Evolutionary conservation across 2,888 invertebrate species (phyloP), one percentile per base, ranked within the genome.

Genomic region (Campopleginae sp.): DNA sequence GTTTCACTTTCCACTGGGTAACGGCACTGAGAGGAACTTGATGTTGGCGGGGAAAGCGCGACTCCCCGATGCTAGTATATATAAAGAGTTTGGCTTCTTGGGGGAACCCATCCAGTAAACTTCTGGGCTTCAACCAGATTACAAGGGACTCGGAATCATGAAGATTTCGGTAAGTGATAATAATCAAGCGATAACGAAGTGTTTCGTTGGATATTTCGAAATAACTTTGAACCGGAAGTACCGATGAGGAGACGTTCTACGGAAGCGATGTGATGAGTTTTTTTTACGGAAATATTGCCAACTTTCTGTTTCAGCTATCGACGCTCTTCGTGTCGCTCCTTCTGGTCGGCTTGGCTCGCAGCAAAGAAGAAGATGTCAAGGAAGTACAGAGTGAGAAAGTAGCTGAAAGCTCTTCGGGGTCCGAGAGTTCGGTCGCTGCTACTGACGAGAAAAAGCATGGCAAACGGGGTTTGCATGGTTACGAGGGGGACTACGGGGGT

Each of bases 371-470:
- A 23, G 84, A 85, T 10, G 82, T 88, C 42, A 82, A 89, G 51
- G 76, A 86, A 17, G 4, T 58, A n/a, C 86, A 86, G 54, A 75
- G 74, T 0, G 83, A 79, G 7, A 80, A 70, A 71, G 76, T 70
- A n/a, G 81, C 82, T 31, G 87, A 72, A 66, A 77, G 44, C 46
- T 85, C 87, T 8, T 87, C 87, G 5, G 74, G 83, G 1, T 80
- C 76, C 31, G 85, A 85, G 72, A 83, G 83, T 63, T 74, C 80
- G 46, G 88, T 88, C 12, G 87, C 94, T 89, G 94, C 95, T 86
- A 80, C 95, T 94, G 93, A 88, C 77, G 96, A 96, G 86, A 97
- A 97, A 92, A 96, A 96, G 89, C 96, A 96, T 92, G 96, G 97
- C 88, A 97, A 97, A 93, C 95, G 97, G 90, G 97, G 97, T 80